Percentiles rank a stretch among this genome's conserved stretches.
phyloP scores from a whole-genome alignment of 2,113 vertebrate genomes.

The Actenoides lindsayi region DNA sequence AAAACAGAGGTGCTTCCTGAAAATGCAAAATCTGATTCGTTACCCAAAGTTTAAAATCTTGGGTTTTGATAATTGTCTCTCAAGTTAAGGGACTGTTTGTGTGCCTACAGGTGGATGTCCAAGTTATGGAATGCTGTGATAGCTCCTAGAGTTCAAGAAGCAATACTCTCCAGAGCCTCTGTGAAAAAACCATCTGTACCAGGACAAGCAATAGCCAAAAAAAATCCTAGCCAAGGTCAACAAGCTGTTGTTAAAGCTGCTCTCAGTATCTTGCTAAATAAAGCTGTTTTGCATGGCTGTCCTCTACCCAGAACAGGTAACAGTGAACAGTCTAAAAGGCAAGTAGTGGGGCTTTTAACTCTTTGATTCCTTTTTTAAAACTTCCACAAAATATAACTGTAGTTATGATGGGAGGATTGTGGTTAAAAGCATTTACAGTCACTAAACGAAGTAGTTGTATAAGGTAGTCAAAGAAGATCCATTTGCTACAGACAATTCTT shows the following conservation, averaged over 20 bases:
- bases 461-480: not conserved
- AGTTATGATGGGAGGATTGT: not conserved
- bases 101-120: conserved; percentile 86
- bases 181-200: conserved; percentile 75
- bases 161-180: conserved; percentile 89
- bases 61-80: not conserved
- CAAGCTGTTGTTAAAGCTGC: conserved; percentile 93
- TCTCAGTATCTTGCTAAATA: conserved; percentile 94
- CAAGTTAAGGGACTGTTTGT: not conserved
- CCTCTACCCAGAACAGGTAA: conserved; percentile 89
- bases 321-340: not conserved
- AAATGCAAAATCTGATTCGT: not conserved
- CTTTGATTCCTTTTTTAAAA: not conserved
- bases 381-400: not conserved
- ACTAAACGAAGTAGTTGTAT: not conserved
- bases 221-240: conserved; percentile 86
- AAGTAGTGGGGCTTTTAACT: not conserved
- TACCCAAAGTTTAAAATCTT: not conserved
- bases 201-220: conserved; percentile 73
- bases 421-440: not conserved
- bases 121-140: conserved; percentile 92
- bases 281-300: conserved; percentile 90
- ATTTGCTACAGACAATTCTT: not conserved
- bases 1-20: not conserved
- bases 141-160: conserved; percentile 91